Evolutionary conservation across 2,888 invertebrate genomes (phyloP), one percentile per base, ranked within the genome.

Genomic region (Subacronicta megacephala): DNA sequence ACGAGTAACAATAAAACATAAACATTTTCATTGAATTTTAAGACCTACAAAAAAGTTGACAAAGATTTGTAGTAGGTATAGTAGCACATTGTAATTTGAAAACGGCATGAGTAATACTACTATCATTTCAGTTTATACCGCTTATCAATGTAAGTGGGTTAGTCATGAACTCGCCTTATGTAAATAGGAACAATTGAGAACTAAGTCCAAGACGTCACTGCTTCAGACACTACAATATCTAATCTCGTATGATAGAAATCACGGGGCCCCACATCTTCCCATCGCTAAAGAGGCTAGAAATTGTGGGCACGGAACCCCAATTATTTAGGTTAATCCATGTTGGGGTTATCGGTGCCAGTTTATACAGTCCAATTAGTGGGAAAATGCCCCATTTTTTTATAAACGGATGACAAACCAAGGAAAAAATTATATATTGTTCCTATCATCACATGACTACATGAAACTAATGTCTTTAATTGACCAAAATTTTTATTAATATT

Each of bases 81-180:
- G 7, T 23, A 7, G 7, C 23, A 5, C 4, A 26, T 31, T 29
- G 4, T 29, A 12, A 10, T 29, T 31, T 31, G 6, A 5, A 31
- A 5, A 33, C 36, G 37, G 15, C n/a, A 20, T 46, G 31, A n/a
- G 36, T 47, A 29, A 37, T 7, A 17, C 3, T 15, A 23, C n/a
- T 18, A 38, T 26, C 4, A 4, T 49, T 23, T 31, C 35, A 10
- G 29, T 18, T 13, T 38, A 16, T n/a, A 31, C 4, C 5, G 7
- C n/a, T 62, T 44, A 62, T 44, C 51, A 44, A 36, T 36, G 26
- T 35, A 40, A 12, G 10, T 38, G 9, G 18, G 38, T 41, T 40
- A 17, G 29, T 51, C 43, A 60, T 35, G 40, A 31, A 29, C 43
- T n/a, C 17, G 7, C 42, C 31, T 23, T 46, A 20, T 16, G 41